Evolutionary conservation across 2,888 invertebrate genomes (phyloP), one percentile per base, ranked within the genome.

Genomic region (Monochamus alternatus): DNA sequence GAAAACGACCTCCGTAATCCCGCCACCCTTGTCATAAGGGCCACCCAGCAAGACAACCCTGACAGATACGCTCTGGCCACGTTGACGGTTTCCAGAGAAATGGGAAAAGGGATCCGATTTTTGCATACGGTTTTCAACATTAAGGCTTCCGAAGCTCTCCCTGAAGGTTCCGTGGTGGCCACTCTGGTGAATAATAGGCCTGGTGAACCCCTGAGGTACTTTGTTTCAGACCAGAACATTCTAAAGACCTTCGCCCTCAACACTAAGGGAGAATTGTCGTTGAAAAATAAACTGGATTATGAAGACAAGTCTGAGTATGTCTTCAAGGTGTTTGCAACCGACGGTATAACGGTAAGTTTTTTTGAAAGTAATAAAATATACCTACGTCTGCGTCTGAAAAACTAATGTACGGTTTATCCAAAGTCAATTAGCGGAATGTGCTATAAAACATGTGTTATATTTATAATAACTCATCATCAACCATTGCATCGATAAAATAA

Each of bases 61-160:
- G 97, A 97, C 90, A 93, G 96, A 70, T 84, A 96, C 87, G 96
- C 97, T 0, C 90, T 97, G 76, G 94, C 96, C 1, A 97, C 97
- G 0, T 91, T 97, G 71, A 92, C 94, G 12, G 90, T 97, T 77
- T 90, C 91, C 22, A 89, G 91, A 77, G 78, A 88, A 87, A 1
- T 85, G 84, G 65, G 87, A 81, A 77, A 88, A 84, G 84, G 89
- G 81, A 84, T 89, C 52, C 91, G 92, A 81, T 97, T 97, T 90
- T 89, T 94, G 14, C 93, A 94, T 80, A 91, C 92, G 68, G 91
- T 93, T 76, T 97, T 94, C 89, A 88, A 91, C 68, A 93, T 94
- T 75, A 92, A 91, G 38, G 93, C 95, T 30, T 91, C 94, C 44
- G 97, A 97, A 89, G 94, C 94, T 84, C 91, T 94, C 12, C 93